These are phyloP conservation scores for Sebastes flavidus DNA, from an alignment of 2,797 vertebrate genomes.

Conservation along the genomic window DNA sequence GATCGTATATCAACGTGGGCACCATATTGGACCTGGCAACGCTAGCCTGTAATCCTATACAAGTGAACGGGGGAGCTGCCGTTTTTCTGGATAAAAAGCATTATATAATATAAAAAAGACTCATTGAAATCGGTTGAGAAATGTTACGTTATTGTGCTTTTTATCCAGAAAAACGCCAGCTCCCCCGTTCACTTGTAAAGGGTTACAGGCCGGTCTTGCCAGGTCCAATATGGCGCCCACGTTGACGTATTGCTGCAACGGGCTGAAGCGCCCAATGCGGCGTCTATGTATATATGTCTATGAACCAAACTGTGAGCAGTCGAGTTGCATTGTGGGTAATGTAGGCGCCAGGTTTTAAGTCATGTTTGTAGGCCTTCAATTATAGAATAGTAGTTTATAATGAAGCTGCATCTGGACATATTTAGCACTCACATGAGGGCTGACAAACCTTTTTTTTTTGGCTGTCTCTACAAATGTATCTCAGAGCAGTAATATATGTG, in stretches of 20 bases:
- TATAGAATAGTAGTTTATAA: neutral
- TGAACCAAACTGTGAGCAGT: neutral
- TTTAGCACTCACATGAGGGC: neutral
- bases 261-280: too few species aligned
- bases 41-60: too few species aligned
- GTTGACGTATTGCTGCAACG: fast-evolving
- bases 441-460: neutral
- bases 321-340: neutral
- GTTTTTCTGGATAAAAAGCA: too few species aligned
- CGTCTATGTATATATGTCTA: fast-evolving
- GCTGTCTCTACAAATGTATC: neutral
- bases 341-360: neutral
- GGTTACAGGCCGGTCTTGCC: too few species aligned
- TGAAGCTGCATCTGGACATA: neutral
- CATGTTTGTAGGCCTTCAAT: neutral
- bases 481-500: constrained; percentile 12
- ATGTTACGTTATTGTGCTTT: fast-evolving
- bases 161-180: too few species aligned
- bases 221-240: too few species aligned
- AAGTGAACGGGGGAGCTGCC: too few species aligned
- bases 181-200: too few species aligned
- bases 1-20: too few species aligned
- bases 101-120: too few species aligned
- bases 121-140: too few species aligned
- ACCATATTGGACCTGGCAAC: too few species aligned